Conservation (phyloP, 2,797 vertebrate species). For the Chelidonichthys spinosus region DNA sequence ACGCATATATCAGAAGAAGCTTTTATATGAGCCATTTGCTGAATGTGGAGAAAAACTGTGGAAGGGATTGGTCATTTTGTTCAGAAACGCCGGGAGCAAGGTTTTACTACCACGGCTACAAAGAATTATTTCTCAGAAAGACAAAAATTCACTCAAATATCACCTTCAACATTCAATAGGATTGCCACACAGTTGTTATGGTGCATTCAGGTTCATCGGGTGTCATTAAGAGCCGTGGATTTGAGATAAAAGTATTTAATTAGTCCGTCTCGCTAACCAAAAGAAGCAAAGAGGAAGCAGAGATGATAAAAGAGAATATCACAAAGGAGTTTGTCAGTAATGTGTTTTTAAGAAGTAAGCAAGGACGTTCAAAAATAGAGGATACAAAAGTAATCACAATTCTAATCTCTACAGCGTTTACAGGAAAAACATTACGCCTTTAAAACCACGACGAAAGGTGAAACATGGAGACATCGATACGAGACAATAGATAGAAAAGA, state of each 20-base stretch:
- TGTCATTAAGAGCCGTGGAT: background rate
- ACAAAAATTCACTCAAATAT: background rate
- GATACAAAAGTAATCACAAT: background rate
- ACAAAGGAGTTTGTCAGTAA: background rate
- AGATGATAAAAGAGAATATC: background rate
- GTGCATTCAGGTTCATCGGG: conserved; percentile 12
- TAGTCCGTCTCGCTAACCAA: background rate
- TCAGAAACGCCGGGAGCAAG: conserved; percentile 8
- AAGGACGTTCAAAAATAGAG: background rate
- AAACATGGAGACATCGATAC: conserved; percentile 15
- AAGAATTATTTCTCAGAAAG: conserved; percentile 28
- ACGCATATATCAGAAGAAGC: conserved; percentile 27
- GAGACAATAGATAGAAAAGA: conserved; percentile 18
- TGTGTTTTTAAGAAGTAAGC: background rate
- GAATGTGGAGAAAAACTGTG: background rate
- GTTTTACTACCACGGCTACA: conserved; percentile 24
- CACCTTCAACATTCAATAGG: background rate
- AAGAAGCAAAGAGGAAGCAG: background rate
- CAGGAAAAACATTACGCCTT: background rate
- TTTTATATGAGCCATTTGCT: conserved; percentile 30
- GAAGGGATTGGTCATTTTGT: conserved; percentile 26
- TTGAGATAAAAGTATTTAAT: background rate
- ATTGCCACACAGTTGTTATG: conserved; percentile 8
- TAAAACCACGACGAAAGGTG: conserved; percentile 11
- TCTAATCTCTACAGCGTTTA: background rate